Evolutionary conservation across 2,113 vertebrate species (phyloP).

Genomic region (Orientallactaga bullata): DNA sequence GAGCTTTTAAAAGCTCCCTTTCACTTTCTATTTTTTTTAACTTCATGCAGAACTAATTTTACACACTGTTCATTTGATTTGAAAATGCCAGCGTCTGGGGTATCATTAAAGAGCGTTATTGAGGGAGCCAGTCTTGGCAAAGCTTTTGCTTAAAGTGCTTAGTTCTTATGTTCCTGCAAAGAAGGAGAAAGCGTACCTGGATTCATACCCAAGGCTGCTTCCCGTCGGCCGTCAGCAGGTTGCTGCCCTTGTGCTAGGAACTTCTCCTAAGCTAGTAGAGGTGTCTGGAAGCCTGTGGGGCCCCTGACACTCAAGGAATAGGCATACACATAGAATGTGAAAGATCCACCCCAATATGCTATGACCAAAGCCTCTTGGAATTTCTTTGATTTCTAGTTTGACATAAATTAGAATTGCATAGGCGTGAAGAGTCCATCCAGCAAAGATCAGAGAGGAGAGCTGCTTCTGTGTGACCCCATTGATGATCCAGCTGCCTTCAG

Average conservation of each 20-base stretch:
- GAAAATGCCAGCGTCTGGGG: conserved; percentile 84
- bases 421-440: conserved; percentile 88
- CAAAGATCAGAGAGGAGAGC: conserved; percentile 91
- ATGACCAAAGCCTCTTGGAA: conserved; percentile 90
- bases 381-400: conserved; percentile 94
- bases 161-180: conserved; percentile 69
- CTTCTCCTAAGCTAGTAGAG: conserved; percentile 32
- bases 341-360: conserved; percentile 85
- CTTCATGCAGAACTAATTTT: conserved; percentile 88
- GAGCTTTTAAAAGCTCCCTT: conserved; percentile 85
- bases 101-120: conserved; percentile 86
- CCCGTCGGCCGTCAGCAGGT: conserved; percentile 38
- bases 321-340: conserved; percentile 86
- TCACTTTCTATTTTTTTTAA: conserved; percentile 76
- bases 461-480: conserved; percentile 89
- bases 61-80: conserved; percentile 88
- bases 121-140: conserved; percentile 83
- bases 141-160: conserved; percentile 73
- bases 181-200: background rate
- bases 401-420: conserved; percentile 92
- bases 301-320: conserved; percentile 76
- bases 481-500: conserved; percentile 90
- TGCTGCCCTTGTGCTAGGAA: conserved; percentile 48
- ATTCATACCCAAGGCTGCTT: background rate
- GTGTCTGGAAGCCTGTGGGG: conserved; percentile 42